Evolutionary conservation across 2,113 vertebrate genomes (phyloP), one percentile per base, ranked within the genome.

Genomic region (Crotalus tigris): DNA sequence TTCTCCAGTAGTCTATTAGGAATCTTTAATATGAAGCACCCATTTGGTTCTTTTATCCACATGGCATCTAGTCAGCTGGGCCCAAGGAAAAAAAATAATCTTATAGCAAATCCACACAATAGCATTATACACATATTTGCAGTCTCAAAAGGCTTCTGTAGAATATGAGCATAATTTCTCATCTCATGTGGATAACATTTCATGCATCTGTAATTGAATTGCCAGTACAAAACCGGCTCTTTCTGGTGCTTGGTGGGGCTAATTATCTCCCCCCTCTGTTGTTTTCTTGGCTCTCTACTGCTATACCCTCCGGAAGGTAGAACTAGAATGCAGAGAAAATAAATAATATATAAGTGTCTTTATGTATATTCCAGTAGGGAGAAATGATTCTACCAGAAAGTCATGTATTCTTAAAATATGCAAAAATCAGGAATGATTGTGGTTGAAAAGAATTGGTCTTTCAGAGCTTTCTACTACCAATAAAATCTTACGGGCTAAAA

Each of bases 81-180:
- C 19, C 44, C 53, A 3, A 49, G 44, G 17, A 24, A 24, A 49
- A 46, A 46, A 58, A 29, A 17, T 7, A 57, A 15, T 29, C 57
- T 81, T 51, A 49, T 88, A 81, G 85, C 26, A 90, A 33, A 59
- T 87, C 87, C 39, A 58, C 85, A 57, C 87, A 57, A 75, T 58
- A 88, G 21, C 17, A 87, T 90, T 92, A 88, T 39, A 2, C 33
- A 44, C 58, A 87, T 33, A 90, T 58, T 26, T 58, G 26, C 2
- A 87, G 19, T 3, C 29, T 58, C 44, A 51, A 21, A 90, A 88
- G 53, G 57, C 64, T 88, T 24, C 5, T 13, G 7, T 64, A 26
- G 13, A 59, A 92, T 91, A 91, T 89, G 59, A 59, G 89, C 10
- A 11, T 61, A 19, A 58, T 94, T 91, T 91, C 29, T 94, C 91